Evolutionary conservation across 37 sponge, comb jelly and placozoan species (phyloP).

Genomic region (Chondrilla cf. caribensis): DNA sequence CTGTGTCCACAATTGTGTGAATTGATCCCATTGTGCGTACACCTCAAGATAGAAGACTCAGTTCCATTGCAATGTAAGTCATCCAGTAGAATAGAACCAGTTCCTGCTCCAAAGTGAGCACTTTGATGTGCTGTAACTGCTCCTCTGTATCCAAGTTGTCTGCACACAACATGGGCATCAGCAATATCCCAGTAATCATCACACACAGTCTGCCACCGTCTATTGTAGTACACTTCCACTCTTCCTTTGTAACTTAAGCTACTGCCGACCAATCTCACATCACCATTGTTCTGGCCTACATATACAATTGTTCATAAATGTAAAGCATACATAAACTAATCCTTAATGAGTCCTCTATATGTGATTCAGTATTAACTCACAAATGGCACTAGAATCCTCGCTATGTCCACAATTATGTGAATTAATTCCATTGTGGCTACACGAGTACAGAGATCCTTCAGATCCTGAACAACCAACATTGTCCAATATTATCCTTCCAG

Average conservation of each 20-base stretch:
- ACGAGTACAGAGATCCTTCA: not conserved
- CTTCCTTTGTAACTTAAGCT: not conserved
- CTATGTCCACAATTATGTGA: conserved; percentile 4
- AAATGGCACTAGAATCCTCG: conserved; percentile 1
- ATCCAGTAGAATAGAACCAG: not conserved
- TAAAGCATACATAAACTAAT: not conserved
- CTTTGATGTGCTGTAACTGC: conserved; percentile 1
- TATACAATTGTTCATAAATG: not conserved
- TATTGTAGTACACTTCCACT: conserved; percentile 34
- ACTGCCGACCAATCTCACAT: conserved; percentile 24
- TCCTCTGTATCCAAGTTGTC: conserved; percentile 42
- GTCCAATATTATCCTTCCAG: conserved; percentile 24
- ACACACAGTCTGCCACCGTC: conserved; percentile 36
- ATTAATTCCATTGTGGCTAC: not conserved
- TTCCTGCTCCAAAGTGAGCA: conserved; percentile 8
- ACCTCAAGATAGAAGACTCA: not conserved
- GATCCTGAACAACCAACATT: conserved; percentile 25
- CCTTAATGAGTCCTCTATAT: too few species aligned
- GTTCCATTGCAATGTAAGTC: conserved; percentile 2
- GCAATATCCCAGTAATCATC: conserved; percentile 20
- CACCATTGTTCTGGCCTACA: not conserved
- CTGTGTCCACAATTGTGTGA: not conserved
- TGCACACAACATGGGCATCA: conserved; percentile 41
- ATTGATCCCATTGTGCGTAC: not conserved
- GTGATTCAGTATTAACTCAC: too few species aligned